These are phyloP conservation scores for Arrhopalites spinosus DNA, from an alignment of 2,888 invertebrate species.

Conservation along the genomic window DNA sequence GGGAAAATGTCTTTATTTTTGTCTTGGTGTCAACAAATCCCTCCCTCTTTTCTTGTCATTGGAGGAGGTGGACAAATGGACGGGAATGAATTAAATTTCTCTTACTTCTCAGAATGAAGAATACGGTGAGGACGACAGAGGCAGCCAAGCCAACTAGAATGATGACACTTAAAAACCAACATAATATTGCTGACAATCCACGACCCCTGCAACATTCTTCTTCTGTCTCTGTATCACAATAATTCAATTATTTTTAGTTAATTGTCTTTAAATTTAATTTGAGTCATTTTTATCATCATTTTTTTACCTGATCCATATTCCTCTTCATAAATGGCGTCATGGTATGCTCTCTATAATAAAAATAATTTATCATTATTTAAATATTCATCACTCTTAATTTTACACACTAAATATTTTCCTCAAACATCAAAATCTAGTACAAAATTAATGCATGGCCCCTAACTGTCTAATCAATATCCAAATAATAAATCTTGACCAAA, in stretches of 20 bases:
- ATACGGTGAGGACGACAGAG: slow-evolving; percentile 55
- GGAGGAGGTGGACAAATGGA: background rate
- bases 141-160: slow-evolving; percentile 55
- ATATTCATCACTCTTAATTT: too few species aligned
- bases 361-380: background rate
- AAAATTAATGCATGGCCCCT: too few species aligned
- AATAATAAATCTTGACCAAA: too few species aligned
- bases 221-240: slow-evolving; percentile 48
- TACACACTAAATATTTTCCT: too few species aligned
- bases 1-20: background rate
- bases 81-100: background rate
- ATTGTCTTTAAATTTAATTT: too few species aligned
- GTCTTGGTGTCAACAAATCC: too few species aligned
- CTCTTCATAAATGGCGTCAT: slow-evolving; percentile 56
- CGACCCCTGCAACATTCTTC: slow-evolving; percentile 51
- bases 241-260: too few species aligned
- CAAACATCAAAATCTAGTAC: too few species aligned
- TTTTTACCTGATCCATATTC: slow-evolving; percentile 48
- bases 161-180: slow-evolving; percentile 56
- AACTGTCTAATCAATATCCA: too few species aligned
- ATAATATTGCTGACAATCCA: slow-evolving; percentile 53
- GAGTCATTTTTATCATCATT: too few species aligned
- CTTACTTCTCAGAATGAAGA: slow-evolving; percentile 56
- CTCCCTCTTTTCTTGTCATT: background rate
- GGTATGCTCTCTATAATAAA: slow-evolving; percentile 51